Conservation (phyloP, 2,113 vertebrate species). For the Sterrhoptilus dennistouni region DNA sequence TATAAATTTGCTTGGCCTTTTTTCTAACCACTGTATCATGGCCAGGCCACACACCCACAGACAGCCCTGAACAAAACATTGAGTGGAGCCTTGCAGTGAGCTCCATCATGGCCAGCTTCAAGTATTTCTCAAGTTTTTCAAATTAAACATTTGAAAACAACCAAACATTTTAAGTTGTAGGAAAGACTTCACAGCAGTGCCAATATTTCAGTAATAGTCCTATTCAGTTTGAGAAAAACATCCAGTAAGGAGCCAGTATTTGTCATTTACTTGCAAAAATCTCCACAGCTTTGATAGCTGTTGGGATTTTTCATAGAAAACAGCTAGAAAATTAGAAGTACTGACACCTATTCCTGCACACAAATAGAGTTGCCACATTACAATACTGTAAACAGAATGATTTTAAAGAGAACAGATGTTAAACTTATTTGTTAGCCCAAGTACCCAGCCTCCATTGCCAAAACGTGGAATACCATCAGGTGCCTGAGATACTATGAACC, state of each 20-base stretch:
- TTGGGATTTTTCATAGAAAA: background rate
- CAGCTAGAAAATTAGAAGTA: background rate
- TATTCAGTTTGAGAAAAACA: background rate
- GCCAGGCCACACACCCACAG: background rate
- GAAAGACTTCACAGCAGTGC: background rate
- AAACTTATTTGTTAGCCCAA: background rate
- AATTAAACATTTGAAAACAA: background rate
- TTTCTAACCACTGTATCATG: background rate
- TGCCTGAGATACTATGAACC: background rate
- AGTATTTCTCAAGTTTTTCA: background rate
- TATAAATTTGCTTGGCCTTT: background rate
- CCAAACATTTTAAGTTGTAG: background rate
- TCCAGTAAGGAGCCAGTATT: background rate
- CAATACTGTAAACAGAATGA: background rate
- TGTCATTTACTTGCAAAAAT: background rate
- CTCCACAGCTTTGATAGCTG: background rate
- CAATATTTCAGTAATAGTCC: background rate
- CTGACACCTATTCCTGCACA: background rate
- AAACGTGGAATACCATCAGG: background rate
- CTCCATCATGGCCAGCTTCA: background rate
- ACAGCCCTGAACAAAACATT: background rate
- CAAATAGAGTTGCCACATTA: background rate
- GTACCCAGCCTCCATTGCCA: background rate
- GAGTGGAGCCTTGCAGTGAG: background rate
- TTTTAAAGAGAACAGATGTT: background rate